phyloP scores from a whole-genome alignment of 2,888 invertebrate species.

The Pharmacophagus antenor region DNA sequence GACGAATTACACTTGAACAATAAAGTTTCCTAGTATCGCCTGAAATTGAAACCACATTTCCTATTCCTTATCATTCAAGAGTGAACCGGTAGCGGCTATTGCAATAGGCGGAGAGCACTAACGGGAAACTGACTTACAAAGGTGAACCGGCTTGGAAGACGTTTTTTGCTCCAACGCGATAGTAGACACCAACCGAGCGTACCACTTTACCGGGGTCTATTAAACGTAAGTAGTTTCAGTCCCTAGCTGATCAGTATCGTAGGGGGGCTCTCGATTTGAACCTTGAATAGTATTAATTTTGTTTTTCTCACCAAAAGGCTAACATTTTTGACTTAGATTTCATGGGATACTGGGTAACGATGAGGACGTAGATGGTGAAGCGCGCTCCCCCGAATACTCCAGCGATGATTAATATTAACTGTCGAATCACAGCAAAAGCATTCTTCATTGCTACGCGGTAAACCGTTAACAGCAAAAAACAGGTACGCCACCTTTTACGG shows the following conservation, averaged over 20 bases:
- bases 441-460: no score
- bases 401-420: no score
- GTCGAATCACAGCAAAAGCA: no score
- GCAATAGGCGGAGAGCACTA: constrained; percentile 20
- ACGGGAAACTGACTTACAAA: constrained; percentile 39
- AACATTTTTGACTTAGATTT: no score
- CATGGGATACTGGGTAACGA: no score
- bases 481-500: no score
- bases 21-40: constrained; percentile 6
- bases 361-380: no score
- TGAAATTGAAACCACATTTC: constrained; percentile 15
- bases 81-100: constrained; percentile 20
- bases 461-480: no score
- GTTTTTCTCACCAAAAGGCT: no score
- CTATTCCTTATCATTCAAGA: constrained; percentile 17
- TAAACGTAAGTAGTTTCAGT: constrained; percentile 1
- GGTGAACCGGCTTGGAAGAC: constrained; percentile 39
- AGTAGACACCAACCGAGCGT: constrained; percentile 10
- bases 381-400: no score
- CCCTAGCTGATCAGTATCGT: background rate
- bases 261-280: background rate
- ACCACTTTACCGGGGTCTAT: constrained; percentile 13
- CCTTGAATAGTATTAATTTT: no score
- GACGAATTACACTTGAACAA: background rate
- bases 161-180: constrained; percentile 32